phyloP scores from a whole-genome alignment of 2,888 invertebrate species.

The Eutolmus rufibarbis region DNA sequence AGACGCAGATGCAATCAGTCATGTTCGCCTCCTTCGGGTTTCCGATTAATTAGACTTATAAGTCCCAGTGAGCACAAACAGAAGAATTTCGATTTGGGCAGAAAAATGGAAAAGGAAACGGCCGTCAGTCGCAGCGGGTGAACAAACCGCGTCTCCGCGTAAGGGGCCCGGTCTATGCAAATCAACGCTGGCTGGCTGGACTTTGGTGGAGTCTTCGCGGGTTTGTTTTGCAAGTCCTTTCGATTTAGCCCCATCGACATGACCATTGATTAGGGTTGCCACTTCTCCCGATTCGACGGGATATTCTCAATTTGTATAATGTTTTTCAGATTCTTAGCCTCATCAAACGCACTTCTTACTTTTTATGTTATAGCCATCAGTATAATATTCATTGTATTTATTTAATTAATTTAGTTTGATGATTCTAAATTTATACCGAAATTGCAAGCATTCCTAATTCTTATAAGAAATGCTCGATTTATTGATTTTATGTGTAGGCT shows the following conservation, averaged over 20 bases:
- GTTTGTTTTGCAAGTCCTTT: not conserved
- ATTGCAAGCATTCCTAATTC: no score
- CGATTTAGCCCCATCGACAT: not conserved
- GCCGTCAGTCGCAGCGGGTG: not conserved
- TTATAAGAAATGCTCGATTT: no score
- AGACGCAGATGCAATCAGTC: constrained; percentile 37
- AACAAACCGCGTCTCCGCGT: not conserved
- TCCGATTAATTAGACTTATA: constrained; percentile 25
- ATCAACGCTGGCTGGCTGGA: not conserved
- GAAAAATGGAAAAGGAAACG: constrained; percentile 2
- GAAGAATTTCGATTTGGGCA: not conserved
- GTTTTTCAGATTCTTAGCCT: no score
- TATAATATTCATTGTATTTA: no score
- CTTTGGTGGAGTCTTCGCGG: not conserved
- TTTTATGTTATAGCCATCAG: no score
- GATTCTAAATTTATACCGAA: no score
- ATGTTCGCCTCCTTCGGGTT: not conserved
- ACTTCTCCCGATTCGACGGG: not conserved
- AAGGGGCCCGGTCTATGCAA: not conserved
- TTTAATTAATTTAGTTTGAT: no score
- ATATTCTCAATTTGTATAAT: no score
- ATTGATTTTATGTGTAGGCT: no score
- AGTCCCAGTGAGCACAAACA: not conserved
- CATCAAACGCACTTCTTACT: no score
- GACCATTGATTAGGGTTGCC: not conserved